Evolutionary conservation across 2,113 vertebrate species (phyloP).

Genomic region (Protobothrops mucrosquamatus): DNA sequence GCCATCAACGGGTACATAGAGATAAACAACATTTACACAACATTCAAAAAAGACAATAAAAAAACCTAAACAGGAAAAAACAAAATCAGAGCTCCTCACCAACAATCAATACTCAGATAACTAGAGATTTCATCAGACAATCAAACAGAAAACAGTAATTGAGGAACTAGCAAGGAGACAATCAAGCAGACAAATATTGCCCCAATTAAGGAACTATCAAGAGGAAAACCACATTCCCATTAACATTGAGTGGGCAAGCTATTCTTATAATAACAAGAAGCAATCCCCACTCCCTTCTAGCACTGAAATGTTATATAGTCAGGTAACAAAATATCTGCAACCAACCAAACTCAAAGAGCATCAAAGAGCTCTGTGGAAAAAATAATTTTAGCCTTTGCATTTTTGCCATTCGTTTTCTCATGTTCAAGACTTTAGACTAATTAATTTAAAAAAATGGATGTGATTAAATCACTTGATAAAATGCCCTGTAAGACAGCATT

Average conservation of each 20-base stretch:
- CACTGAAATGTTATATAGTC: background rate
- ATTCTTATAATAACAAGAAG: background rate
- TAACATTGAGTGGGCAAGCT: background rate
- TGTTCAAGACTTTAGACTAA: background rate
- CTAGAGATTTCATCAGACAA: background rate
- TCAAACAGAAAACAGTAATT: background rate
- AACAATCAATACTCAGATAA: background rate
- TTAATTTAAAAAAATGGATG: background rate
- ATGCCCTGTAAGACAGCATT: background rate
- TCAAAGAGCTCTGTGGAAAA: background rate
- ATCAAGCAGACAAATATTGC: background rate
- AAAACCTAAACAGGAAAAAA: background rate
- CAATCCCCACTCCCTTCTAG: background rate
- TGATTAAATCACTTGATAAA: background rate
- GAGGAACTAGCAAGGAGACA: background rate
- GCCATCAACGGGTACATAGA: background rate
- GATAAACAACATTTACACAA: background rate
- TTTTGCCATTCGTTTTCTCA: background rate
- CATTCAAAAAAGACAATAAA: background rate
- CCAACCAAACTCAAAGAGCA: background rate
- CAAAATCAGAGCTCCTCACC: background rate
- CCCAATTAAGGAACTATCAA: background rate
- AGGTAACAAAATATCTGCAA: background rate
- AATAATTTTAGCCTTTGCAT: background rate
- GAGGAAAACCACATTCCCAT: background rate